Percentiles rank a stretch among this genome's conserved stretches.
Evolutionary conservation across 2,797 vertebrate species (phyloP).

Genomic region (Miichthys miiuy): DNA sequence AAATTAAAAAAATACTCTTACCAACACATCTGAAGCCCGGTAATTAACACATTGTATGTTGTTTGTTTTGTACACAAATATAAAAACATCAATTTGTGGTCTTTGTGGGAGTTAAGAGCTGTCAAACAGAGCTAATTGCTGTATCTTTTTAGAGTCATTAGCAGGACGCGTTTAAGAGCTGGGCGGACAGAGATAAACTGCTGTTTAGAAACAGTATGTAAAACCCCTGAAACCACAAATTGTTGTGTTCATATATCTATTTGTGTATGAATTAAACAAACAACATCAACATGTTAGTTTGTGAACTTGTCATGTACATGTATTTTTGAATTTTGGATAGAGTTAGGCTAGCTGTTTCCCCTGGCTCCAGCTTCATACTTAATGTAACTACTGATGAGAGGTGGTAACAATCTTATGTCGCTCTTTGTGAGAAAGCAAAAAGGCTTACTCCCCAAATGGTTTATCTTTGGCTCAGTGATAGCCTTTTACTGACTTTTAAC

Average conservation of each 20-base stretch:
- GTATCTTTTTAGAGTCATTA: not conserved
- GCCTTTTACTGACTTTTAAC: slow-evolving; percentile 38
- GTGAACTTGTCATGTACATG: not conserved
- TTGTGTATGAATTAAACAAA: not conserved
- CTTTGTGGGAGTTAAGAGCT: not conserved
- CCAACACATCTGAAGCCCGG: not conserved
- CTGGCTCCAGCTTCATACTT: not conserved
- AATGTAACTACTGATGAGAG: not conserved
- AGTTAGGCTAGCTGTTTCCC: not conserved
- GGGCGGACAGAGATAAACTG: slow-evolving; percentile 1
- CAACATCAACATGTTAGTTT: not conserved
- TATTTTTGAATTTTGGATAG: not conserved
- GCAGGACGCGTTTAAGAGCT: not conserved
- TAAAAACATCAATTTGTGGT: slow-evolving; percentile 23
- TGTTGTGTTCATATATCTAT: not conserved
- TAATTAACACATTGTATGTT: not conserved
- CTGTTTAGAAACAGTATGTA: not conserved
- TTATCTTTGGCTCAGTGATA: slow-evolving; percentile 1
- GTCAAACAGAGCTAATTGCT: not conserved
- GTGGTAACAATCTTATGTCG: slow-evolving; percentile 13
- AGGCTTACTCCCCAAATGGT: slow-evolving; percentile 11
- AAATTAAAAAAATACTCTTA: not conserved
- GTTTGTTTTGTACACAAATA: not conserved
- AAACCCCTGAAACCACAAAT: not conserved
- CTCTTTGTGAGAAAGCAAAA: slow-evolving; percentile 20